Percentiles rank a stretch among this genome's conserved stretches.
Evolutionary conservation across 2,797 vertebrate species (phyloP).

Genomic region (Phrynocephalus vlangalii): DNA sequence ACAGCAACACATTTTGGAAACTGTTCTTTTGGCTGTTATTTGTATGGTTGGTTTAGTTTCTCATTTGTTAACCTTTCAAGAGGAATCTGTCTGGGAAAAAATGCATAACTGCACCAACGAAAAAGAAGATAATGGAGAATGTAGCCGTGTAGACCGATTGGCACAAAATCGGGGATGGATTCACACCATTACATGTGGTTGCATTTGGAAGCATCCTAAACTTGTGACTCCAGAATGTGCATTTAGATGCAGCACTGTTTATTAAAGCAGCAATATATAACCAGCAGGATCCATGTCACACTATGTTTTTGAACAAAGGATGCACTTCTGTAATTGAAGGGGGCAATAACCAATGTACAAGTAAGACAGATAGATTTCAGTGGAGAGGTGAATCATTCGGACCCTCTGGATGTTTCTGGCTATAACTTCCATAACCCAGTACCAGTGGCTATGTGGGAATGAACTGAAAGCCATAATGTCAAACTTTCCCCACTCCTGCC

Average conservation of each 20-base stretch:
- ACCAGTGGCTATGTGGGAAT: too few relatives aligned
- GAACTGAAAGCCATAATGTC: too few relatives aligned
- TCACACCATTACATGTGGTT: constrained; percentile 11
- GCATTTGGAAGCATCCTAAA: background rate
- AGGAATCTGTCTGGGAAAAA: constrained; percentile 73
- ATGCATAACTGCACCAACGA: constrained; percentile 66
- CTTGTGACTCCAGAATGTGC: background rate
- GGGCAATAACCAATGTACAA: background rate
- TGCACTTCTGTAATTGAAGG: background rate
- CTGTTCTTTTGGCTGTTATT: constrained; percentile 85
- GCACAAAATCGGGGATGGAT: constrained; percentile 51
- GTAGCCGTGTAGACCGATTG: constrained; percentile 53
- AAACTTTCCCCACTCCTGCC: too few relatives aligned
- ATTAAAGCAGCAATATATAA: constrained; percentile 1
- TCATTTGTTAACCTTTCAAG: constrained; percentile 87
- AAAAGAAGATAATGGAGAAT: constrained; percentile 64
- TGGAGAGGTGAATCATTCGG: background rate
- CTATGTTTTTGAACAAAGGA: too few relatives aligned
- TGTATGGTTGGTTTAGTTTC: constrained; percentile 88
- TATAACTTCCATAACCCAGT: background rate
- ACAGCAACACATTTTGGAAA: constrained; percentile 83
- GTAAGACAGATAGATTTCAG: background rate
- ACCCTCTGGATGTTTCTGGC: background rate
- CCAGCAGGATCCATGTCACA: background rate
- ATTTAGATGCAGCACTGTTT: background rate